Evolutionary conservation across 53 echinoderm and acorn worm species (phyloP).

Genomic region (Holothuria scabra): DNA sequence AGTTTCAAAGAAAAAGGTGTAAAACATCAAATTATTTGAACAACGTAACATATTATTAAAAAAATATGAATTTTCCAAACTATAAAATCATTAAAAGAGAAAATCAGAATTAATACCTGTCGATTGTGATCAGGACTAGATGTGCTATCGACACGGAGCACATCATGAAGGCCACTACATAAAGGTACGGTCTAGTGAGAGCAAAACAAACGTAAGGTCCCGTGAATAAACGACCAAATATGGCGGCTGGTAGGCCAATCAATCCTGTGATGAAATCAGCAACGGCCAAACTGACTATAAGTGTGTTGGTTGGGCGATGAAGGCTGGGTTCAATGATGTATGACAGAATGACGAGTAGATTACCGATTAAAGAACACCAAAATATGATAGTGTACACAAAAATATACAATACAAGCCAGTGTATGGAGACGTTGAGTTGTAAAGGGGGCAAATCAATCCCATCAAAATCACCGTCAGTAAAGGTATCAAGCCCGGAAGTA

Average conservation of each 20-base stretch:
- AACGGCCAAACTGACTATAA: constrained; percentile 34
- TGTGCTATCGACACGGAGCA: constrained; percentile 29
- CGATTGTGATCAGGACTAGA: constrained; percentile 37
- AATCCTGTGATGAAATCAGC: constrained; percentile 24
- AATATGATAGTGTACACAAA: constrained; percentile 19
- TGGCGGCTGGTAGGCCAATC: neutral
- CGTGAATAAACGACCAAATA: constrained; percentile 28
- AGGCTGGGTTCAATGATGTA: constrained; percentile 40
- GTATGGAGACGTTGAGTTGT: neutral
- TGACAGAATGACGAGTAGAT: constrained; percentile 28
- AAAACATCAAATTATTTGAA: too few species aligned
- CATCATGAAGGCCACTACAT: constrained; percentile 16
- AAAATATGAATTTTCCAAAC: too few species aligned
- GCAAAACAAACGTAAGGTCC: constrained; percentile 40
- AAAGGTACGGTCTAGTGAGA: constrained; percentile 17
- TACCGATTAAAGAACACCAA: neutral
- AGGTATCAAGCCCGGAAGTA: too few species aligned
- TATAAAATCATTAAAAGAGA: neutral
- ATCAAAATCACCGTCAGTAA: neutral
- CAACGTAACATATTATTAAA: too few species aligned
- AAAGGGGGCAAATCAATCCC: neutral
- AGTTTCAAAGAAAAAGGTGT: too few species aligned
- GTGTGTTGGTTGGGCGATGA: constrained; percentile 7
- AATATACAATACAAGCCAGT: constrained; percentile 23
- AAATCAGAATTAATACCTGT: neutral